Base-by-base conservation (phyloP, 2,888 invertebrate genomes). In the Ormyrus thymus region DNA sequence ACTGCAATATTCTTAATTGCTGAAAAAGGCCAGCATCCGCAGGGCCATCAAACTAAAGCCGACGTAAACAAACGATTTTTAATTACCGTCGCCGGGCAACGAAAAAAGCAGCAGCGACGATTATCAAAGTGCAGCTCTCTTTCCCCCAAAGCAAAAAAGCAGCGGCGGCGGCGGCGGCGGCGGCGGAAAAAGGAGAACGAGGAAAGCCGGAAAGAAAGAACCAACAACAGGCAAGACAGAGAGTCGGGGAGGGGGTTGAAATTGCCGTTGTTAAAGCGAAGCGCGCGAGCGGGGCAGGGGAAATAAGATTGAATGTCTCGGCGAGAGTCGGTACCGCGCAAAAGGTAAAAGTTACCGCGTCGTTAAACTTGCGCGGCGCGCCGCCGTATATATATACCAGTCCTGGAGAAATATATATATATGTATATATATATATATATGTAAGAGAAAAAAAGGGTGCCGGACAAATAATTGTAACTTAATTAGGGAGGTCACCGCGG, bases 261-360 rank as follows among this genome's bases (percentile, higher is more conserved):
- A 79, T 79, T 75, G 66, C 79, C 70, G 70, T 75, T 75, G 79
- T 75, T 75, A 75, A 74, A 56, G 59, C 64, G 74, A 74, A 64
- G 51, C 61, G 64, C 74, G 62, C 53, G 11, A 8, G 56, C 45
- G 56, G 13, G 11, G 7, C 64, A 65, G 69, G 55, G 65, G 68
- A 66, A 78, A 79, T 73, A 81, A 81, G 75, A 79, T 75, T 66
- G 76, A 74, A 78, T 80, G 81, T 76, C 81, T 78, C 72, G 65
- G 73, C 65, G 65, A 71, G 29, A 29, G 70, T 76, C 72, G 46
- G 29, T 56, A 64, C 58, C 58, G 74, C 65, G 79, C 68, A 79
- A 76, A 78, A 76, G 71, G 81, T 81, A 80, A 83, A 83, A 83
- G 82, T 82, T 81, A 82, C 82, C 81, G 83, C 80, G 82, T 81